These are phyloP conservation scores for Ascaphus truei DNA, from an alignment of 2,113 vertebrate genomes.

Conservation along the genomic window DNA sequence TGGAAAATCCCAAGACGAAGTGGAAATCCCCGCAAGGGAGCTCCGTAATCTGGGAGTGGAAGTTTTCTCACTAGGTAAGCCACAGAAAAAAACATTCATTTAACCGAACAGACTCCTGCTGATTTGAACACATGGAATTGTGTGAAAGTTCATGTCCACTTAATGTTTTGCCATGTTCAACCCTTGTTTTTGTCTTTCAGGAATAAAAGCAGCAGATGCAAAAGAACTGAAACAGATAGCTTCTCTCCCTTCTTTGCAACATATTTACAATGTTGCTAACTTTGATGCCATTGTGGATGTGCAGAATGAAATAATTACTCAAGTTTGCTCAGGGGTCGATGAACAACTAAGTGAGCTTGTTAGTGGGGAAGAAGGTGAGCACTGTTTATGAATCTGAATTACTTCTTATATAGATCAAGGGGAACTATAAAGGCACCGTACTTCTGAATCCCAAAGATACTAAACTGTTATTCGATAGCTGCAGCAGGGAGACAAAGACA, in stretches of 20 bases:
- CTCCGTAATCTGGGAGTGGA: conserved; percentile 84
- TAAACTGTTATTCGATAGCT: no score
- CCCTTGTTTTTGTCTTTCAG: conserved; percentile 51
- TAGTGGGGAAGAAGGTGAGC: conserved; percentile 89
- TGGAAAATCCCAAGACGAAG: conserved; percentile 82
- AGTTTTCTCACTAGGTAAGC: conserved; percentile 88
- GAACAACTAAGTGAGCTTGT: conserved; percentile 77
- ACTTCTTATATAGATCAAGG: no score
- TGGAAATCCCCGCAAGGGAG: conserved; percentile 74
- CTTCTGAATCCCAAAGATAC: no score
- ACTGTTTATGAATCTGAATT: background rate
- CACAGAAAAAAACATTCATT: background rate
- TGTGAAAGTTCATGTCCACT: no score
- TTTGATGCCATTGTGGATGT: conserved; percentile 77
- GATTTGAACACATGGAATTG: background rate
- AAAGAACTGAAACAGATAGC: conserved; percentile 84
- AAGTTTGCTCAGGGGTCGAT: conserved; percentile 82
- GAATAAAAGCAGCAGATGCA: conserved; percentile 83
- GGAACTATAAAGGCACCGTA: no score
- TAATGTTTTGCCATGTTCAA: background rate
- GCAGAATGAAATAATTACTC: conserved; percentile 78
- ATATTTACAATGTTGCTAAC: conserved; percentile 75
- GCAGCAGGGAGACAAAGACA: no score
- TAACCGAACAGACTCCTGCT: background rate
- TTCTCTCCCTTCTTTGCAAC: conserved; percentile 75